Conservation (phyloP, 2,888 invertebrate genomes). For the Esperia sulphurella region DNA sequence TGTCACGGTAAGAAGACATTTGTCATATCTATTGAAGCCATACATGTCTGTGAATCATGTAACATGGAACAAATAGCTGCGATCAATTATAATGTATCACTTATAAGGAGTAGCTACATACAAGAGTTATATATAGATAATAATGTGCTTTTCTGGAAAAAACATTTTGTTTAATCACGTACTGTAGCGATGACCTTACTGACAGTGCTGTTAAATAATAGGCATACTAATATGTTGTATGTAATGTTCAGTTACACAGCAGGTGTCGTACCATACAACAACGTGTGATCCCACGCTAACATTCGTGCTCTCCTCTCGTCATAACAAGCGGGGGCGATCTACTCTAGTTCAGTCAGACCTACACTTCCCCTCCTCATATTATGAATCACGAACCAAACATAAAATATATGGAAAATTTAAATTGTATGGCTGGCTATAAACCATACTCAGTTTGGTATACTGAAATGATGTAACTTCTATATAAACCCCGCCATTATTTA, state of each 20-base stretch:
- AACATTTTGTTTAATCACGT: conserved; percentile 9
- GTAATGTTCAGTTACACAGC: conserved; percentile 15
- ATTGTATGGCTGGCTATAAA: neutral
- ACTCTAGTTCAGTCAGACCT: conserved; percentile 25
- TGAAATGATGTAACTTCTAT: conserved; percentile 62
- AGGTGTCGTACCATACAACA: conserved; percentile 41
- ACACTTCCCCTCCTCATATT: conserved; percentile 21
- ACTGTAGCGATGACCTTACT: conserved; percentile 38
- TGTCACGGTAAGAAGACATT: conserved; percentile 60
- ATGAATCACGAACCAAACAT: conserved; percentile 21
- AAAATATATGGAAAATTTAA: conserved; percentile 4
- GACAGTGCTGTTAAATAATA: conserved; percentile 27
- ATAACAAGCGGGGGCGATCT: conserved; percentile 35
- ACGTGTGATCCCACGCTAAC: conserved; percentile 43
- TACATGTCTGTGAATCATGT: conserved; percentile 30
- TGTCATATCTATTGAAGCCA: conserved; percentile 47
- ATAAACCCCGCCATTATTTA: conserved; percentile 51
- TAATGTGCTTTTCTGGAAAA: conserved; percentile 3
- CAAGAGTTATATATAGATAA: conserved; percentile 2
- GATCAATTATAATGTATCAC: conserved; percentile 20
- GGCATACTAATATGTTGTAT: conserved; percentile 10
- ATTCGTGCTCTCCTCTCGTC: conserved; percentile 31
- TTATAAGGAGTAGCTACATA: conserved; percentile 8
- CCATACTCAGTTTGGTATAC: conserved; percentile 17
- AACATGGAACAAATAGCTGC: conserved; percentile 30